Conservation (phyloP, 37 sponge, comb jelly and placozoan species). For the Cladorhizidae sp. region DNA sequence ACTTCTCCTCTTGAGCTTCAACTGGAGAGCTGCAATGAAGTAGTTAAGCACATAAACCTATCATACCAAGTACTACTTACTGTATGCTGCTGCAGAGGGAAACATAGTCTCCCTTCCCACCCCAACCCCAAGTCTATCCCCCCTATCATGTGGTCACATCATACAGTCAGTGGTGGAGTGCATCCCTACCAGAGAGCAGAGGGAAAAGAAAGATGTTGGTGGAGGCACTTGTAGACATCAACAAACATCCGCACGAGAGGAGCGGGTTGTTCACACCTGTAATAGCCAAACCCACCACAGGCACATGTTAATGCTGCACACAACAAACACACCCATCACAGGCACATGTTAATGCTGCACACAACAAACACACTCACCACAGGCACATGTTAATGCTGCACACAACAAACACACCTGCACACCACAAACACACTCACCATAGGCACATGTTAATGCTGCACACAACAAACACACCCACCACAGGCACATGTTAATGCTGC, state of each 20-base stretch:
- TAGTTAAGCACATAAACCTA: not conserved
- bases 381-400: not conserved
- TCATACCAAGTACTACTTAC: not conserved
- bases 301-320: not conserved
- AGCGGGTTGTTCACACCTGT: not conserved
- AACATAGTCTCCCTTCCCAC: no score
- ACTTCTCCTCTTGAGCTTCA: conserved; percentile 3
- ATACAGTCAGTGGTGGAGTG: no score
- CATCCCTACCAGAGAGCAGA: conserved; percentile 56
- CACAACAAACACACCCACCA: conserved; percentile 24
- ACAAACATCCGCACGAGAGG: conserved; percentile 14
- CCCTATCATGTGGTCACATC: no score
- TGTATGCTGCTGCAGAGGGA: not conserved
- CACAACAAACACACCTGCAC: not conserved
- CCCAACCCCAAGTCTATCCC: no score
- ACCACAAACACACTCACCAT: no score
- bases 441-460: not conserved
- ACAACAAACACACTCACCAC: conserved; percentile 42
- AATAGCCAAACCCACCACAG: no score
- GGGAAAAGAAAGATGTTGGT: conserved; percentile 43
- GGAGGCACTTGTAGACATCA: conserved; percentile 51
- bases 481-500: not conserved
- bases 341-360: no score
- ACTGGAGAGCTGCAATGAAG: conserved; percentile 2
- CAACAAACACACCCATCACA: not conserved